Conservation (phyloP, 2,113 vertebrate species). For the Muntiacus muntjak region DNA sequence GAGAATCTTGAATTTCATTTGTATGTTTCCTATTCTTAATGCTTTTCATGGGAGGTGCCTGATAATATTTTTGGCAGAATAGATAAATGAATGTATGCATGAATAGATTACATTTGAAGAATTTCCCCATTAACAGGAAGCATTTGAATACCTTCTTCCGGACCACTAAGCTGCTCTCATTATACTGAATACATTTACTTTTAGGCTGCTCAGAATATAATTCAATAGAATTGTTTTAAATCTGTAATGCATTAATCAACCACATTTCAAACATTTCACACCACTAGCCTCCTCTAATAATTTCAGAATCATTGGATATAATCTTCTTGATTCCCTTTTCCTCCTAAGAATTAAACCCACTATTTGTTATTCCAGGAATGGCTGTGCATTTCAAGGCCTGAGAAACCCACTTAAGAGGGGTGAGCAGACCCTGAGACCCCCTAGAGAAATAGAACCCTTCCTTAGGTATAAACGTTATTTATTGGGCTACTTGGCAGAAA, state of each 20-base stretch:
- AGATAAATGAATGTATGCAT: not conserved
- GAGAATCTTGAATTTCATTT: not conserved
- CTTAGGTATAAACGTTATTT: not conserved
- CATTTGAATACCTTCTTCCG: not conserved
- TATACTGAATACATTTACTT: not conserved
- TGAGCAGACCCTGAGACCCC: not conserved
- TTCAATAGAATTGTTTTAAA: conserved; percentile 12
- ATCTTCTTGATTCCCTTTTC: not conserved
- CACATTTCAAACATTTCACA: conserved; percentile 22
- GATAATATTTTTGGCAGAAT: not conserved
- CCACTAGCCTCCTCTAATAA: not conserved
- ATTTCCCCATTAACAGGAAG: not conserved
- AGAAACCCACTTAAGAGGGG: not conserved
- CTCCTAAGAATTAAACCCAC: not conserved
- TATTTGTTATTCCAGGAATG: conserved; percentile 1
- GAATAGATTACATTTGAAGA: not conserved
- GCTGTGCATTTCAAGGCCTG: not conserved
- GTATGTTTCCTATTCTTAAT: not conserved
- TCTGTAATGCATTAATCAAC: not conserved
- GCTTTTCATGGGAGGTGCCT: not conserved
- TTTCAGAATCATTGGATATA: not conserved
- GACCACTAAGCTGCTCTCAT: not conserved
- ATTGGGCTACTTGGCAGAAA: not conserved
- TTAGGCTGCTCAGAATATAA: not conserved
- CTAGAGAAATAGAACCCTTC: not conserved